Evolutionary conservation across 2,888 invertebrate genomes (phyloP), one percentile per base, ranked within the genome.

Genomic region (Anorthoa munda): DNA sequence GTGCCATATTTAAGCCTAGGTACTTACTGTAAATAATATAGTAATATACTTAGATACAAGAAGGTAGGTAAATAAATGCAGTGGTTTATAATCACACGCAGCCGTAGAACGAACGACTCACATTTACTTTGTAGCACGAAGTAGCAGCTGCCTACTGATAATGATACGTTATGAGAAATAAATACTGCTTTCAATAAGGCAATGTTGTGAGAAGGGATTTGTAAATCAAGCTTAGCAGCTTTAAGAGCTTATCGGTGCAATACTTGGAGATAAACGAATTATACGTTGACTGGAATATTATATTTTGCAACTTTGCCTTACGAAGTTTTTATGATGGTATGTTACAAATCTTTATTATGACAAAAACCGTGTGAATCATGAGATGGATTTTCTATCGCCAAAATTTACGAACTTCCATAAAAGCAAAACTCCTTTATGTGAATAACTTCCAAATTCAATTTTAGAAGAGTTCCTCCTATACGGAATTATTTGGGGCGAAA

Each of bases 131-230:
- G 59, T 56, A 68, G 61, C 69, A 68, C 53, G 66, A 66, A 82
- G 71, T 68, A 71, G 74, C 81, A 82, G 75, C 81, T 83, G 81
- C 71, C 69, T 72, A 72, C 63, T 76, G 81, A 82, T 82, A 83
- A 76, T 81, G 71, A 74, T 58, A 85, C 66, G 76, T 75, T 81
- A 86, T 82, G 69, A 50, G 74, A 63, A 72, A 73, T 75, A 77
- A 80, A 73, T 72, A 79, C 72, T 55, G 64, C 75, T 74, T 68
- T 76, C 63, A 59, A 78, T 76, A 85, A 59, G 68, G 70, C 60
- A 50, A 72, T 83, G 70, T 75, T 79, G 67, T 75, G 68, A 72
- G 72, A 79, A 77, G 58, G 85, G 72, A 73, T 74, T 83, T 81
- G 75, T 82, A 73, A 77, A 74, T 78, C 75, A 77, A 83, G 71